Evolutionary conservation across 2,113 vertebrate species (phyloP).

Genomic region (Rhabdornis inornatus): DNA sequence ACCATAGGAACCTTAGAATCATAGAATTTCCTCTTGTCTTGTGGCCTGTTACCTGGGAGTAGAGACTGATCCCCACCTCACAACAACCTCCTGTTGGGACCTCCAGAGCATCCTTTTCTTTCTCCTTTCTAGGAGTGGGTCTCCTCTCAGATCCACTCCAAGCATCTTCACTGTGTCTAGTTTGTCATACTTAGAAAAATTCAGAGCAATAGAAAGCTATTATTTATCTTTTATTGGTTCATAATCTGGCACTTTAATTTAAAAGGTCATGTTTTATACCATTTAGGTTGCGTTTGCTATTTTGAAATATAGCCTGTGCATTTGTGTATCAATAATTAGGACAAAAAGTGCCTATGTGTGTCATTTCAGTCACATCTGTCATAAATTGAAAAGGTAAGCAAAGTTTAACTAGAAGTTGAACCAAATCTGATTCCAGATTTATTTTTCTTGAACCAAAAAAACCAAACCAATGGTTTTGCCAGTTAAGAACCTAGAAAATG

Average conservation of each 20-base stretch:
- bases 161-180: neutral
- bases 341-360: neutral
- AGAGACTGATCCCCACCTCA: neutral
- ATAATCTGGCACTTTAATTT: neutral
- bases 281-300: neutral
- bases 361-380: neutral
- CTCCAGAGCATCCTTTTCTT: neutral
- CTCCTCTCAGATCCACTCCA: neutral
- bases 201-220: neutral
- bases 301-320: neutral
- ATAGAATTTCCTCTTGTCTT: neutral
- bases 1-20: neutral
- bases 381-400: neutral
- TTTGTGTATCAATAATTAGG: neutral
- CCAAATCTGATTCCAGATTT: neutral
- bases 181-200: neutral
- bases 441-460: neutral
- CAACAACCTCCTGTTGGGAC: neutral
- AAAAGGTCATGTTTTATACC: neutral
- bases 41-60: neutral
- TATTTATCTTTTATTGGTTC: neutral
- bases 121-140: neutral
- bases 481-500: neutral
- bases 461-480: fast-evolving
- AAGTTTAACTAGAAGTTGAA: neutral